A percentile compares a stretch with the other conserved stretches of the same genome.
Evolutionary conservation across 2,888 invertebrate species (phyloP).

Genomic region (Magallana nippona): DNA sequence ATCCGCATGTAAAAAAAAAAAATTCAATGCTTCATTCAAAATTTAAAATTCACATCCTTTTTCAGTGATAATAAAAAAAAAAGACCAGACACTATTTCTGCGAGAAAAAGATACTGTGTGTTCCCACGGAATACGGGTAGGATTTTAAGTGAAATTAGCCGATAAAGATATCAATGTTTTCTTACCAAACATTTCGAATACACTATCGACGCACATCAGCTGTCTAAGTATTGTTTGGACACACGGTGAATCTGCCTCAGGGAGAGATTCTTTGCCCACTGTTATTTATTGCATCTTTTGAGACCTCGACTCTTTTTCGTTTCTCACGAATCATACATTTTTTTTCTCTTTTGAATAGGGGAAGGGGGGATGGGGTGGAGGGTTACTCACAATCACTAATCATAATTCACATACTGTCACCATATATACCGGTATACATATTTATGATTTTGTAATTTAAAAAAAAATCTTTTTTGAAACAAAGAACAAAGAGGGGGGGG

Average conservation of each 20-base stretch:
- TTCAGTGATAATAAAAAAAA: too few species aligned
- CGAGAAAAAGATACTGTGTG: not conserved
- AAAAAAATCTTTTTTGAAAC: too few species aligned
- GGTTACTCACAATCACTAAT: too few species aligned
- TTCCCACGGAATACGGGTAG: not conserved
- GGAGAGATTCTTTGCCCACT: not conserved
- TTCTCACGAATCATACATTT: conserved; percentile 9
- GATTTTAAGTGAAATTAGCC: conserved; percentile 5
- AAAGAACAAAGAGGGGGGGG: too few species aligned
- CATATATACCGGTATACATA: too few species aligned
- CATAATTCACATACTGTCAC: too few species aligned
- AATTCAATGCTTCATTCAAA: too few species aligned
- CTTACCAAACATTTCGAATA: conserved; percentile 24
- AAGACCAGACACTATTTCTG: not conserved
- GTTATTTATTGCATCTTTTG: conserved; percentile 21
- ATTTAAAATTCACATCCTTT: too few species aligned
- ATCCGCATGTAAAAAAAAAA: too few species aligned
- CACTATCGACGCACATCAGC: not conserved
- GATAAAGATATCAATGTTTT: conserved; percentile 11
- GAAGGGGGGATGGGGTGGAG: too few species aligned
- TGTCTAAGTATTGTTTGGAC: not conserved
- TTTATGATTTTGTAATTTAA: too few species aligned
- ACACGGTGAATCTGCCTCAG: not conserved
- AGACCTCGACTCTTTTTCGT: not conserved
- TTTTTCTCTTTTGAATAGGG: not conserved